Evolutionary conservation across 2,888 invertebrate genomes (phyloP).

Genomic region (Linnaemya vulpina): DNA sequence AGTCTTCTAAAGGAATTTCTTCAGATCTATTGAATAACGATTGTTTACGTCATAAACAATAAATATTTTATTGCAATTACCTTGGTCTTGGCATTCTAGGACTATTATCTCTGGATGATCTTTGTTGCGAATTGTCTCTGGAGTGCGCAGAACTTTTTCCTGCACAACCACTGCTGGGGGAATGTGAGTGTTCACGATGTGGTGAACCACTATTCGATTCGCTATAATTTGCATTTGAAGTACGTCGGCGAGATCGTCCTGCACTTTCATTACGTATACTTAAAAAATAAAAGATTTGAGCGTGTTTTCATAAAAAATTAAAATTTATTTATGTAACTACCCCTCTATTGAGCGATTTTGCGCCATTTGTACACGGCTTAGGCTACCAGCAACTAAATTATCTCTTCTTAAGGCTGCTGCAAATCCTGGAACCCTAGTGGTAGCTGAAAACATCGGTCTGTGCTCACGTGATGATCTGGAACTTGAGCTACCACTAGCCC

Average conservation of each 20-base stretch:
- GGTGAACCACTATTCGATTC: slow-evolving; percentile 65
- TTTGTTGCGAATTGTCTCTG: slow-evolving; percentile 80
- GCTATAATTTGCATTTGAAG: slow-evolving; percentile 82
- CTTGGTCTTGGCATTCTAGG: slow-evolving; percentile 88
- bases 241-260: slow-evolving; percentile 82
- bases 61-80: slow-evolving; percentile 62
- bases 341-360: slow-evolving; percentile 82
- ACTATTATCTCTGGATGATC: slow-evolving; percentile 86
- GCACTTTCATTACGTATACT: slow-evolving; percentile 79
- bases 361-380: slow-evolving; percentile 81
- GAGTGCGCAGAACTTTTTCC: slow-evolving; percentile 83
- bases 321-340: slow-evolving; percentile 73
- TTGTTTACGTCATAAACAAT: background rate
- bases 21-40: slow-evolving; percentile 84
- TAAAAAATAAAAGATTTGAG: slow-evolving; percentile 10
- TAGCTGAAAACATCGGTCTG: slow-evolving; percentile 84
- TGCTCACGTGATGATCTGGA: slow-evolving; percentile 81
- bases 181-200: slow-evolving; percentile 82
- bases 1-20: slow-evolving; percentile 92
- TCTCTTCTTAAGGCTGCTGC: slow-evolving; percentile 85
- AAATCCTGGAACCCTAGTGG: slow-evolving; percentile 84
- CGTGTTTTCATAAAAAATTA: background rate
- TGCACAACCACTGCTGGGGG: slow-evolving; percentile 80
- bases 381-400: slow-evolving; percentile 78
- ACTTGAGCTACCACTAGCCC: slow-evolving; percentile 75